A percentile compares a stretch with the other conserved stretches of the same genome.
These are phyloP conservation scores for Spongilla lacustris DNA, from an alignment of 37 sponge, comb jelly and placozoan genomes.

Conservation along the genomic window DNA sequence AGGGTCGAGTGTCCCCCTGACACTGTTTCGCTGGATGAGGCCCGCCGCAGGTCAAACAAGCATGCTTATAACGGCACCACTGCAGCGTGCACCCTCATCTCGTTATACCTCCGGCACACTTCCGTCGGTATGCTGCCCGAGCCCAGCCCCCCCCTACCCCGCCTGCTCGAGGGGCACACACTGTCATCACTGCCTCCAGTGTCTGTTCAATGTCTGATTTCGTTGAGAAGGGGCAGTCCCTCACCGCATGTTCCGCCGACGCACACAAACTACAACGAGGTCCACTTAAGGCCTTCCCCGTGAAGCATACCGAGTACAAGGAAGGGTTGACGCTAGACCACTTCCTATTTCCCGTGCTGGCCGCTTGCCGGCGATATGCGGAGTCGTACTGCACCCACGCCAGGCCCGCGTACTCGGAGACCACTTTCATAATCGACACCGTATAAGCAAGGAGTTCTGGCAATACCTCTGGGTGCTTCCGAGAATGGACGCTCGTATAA, in stretches of 20 bases:
- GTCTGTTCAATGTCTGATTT: background rate
- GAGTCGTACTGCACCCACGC: slow-evolving; percentile 31
- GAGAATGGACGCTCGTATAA: slow-evolving; percentile 1
- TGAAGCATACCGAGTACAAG: slow-evolving; percentile 36
- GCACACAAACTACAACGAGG: slow-evolving; percentile 9
- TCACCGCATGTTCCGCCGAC: background rate
- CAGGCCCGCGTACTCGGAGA: slow-evolving; percentile 2
- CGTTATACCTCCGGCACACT: background rate
- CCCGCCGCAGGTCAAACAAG: no score
- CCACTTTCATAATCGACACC: background rate
- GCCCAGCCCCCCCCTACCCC: background rate
- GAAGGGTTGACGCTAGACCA: slow-evolving; percentile 29
- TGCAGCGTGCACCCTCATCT: background rate
- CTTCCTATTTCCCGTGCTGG: slow-evolving; percentile 4
- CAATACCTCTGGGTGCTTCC: background rate
- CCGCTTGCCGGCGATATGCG: slow-evolving; percentile 30
- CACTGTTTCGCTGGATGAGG: no score
- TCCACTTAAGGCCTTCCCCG: slow-evolving; percentile 7
- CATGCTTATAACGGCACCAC: background rate
- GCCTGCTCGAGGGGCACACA: background rate
- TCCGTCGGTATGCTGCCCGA: background rate
- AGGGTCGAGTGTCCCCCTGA: background rate
- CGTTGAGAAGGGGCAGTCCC: slow-evolving; percentile 7
- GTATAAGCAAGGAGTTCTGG: slow-evolving; percentile 6
- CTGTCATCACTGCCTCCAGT: background rate